Evolutionary conservation across 1,140 invertebrate genomes (phyloP), one percentile per base, ranked within the genome.

Genomic region (Gryon sp.): DNA sequence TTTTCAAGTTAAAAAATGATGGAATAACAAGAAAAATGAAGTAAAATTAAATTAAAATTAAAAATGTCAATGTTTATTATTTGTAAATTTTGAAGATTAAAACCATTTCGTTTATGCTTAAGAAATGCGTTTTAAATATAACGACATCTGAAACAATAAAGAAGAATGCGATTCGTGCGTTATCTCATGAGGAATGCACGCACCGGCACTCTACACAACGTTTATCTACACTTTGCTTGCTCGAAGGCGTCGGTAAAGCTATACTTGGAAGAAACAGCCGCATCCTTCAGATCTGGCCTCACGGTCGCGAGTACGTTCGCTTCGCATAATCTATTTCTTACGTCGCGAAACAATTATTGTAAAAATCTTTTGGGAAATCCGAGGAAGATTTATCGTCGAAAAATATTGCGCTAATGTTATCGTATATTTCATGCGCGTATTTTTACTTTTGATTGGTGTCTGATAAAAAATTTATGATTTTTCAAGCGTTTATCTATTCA

Each of bases 121-220:
- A 30, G 48, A 14, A 19, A 3, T 28, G 26, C 45, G 72, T 63
- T 78, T 81, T 78, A 80, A 83, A 82, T 81, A 79, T 79, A 82
- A 83, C 76, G 79, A 81, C 72, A 78, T 69, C 60, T 68, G 75
- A 43, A 80, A 65, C 73, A 74, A 75, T 79, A 75, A 83, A 82
- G 66, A 80, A 79, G 81, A 83, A 82, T 83, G 80, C 80, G 74
- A 80, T 76, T 76, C 73, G 76, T 78, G 81, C 79, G 81, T 83
- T 83, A 83, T 83, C 82, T 83, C 50, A 59, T 60, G 57, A 75
- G 65, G 40, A 82, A 82, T 82, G 80, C 79, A 82, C 79, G 81
- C 81, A 82, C 78, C 73, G 76, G 19, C 80, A 41, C 60, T 76
- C 79, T 70, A 66, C 75, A 77, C 69, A 75, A 79, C 75, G 76